Base-by-base conservation (phyloP, 2,888 invertebrate genomes). In the Drosophila recens region DNA sequence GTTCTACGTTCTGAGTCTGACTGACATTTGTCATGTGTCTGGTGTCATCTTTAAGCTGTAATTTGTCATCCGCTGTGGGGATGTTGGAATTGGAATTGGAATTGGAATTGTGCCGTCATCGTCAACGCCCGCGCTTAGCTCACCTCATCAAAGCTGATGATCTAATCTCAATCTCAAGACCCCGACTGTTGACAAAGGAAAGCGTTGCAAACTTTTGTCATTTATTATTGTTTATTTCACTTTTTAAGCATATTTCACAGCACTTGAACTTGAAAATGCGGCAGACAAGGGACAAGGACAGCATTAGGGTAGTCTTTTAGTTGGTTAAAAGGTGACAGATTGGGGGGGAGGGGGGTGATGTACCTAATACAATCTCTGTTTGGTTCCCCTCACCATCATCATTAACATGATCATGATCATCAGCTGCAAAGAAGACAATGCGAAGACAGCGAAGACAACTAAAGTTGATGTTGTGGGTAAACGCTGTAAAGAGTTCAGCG, bases 81-180 rank as follows among this genome's bases (percentile, higher is more conserved):
- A 42, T 59, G 43, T 53, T 53, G 46, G 30, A 38, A 23, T 9
- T 49, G 45, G 20, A 38, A 23, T 9, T 49, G 45, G 20, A 20
- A 20, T 43, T 48, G 46, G 46, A 40, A 30, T 10, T 30, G 36
- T 45, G 38, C 30, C 27, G 58, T 72, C 81, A 67, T 57, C 65
- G 61, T 57, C 45, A 52, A 75, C 80, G 78, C 80, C 83, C 80
- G 70, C 86, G 80, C 80, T 80, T 77, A 78, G 71, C 80, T 86
- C 80, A 78, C 33, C 48, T 42, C 64, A 30, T 11, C 38, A 23
- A 20, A 34, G 72, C 82, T 82, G 72, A 86, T 82, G 82, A 82
- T 82, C 78, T 82, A 86, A 82, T 86, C 80, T 54, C 30, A 38
- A 45, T 86, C 80, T 54, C 30, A 42, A 45, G 80, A 67, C 42